Base-by-base conservation (phyloP, 2,888 invertebrate species). In the Acanthococcus lagerstroemiae region DNA sequence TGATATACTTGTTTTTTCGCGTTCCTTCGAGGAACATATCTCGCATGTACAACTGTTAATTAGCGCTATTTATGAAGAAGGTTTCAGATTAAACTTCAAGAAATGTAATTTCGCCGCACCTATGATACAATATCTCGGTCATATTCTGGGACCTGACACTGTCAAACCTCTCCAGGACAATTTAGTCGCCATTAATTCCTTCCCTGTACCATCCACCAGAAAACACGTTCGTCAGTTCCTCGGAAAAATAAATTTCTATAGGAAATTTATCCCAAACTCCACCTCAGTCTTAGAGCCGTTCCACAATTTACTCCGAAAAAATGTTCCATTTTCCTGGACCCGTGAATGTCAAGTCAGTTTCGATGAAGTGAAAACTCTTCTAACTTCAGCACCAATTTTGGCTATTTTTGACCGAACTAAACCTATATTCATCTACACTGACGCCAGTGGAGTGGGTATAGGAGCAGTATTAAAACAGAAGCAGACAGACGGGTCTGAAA, bases 391-490 rank as follows among this genome's bases (percentile, higher is more conserved):
- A 5, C 48, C 48, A 9, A 17, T 48, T 48, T 17, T 48, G n/a
- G n/a, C 48, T 6, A 17, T 48, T 6, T 48, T 48, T 48, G 19
- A 48, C 48, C 9, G 19, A 9, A 48, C 48, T 9, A 48, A 48
- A 48, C 48, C 48, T 17, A 17, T 48, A n/a, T 48, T 17, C 9
- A 48, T 48, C n/a, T 17, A 48, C 48, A 48, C 48, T 48, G 70
- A 70, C 70, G 70, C 68, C 30, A 57, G 55, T 61, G 60, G 69
- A 21, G 37, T 69, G 61, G 72, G 71, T 15, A 24, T 72, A 26
- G 71, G 70, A 17, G 71, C 70, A 67, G 61, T 69, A 27, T 65
- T 71, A 30, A 72, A 71, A 69, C 71, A 71, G 63, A 45, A 61
- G 61, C 70, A 72, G 61, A 1, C 15, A 55, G 67, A 70, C 67